Percentiles rank a stretch among this genome's conserved stretches.
These are phyloP conservation scores for Moxostoma hubbsi DNA, from an alignment of 2,797 vertebrate species.

Conservation along the genomic window DNA sequence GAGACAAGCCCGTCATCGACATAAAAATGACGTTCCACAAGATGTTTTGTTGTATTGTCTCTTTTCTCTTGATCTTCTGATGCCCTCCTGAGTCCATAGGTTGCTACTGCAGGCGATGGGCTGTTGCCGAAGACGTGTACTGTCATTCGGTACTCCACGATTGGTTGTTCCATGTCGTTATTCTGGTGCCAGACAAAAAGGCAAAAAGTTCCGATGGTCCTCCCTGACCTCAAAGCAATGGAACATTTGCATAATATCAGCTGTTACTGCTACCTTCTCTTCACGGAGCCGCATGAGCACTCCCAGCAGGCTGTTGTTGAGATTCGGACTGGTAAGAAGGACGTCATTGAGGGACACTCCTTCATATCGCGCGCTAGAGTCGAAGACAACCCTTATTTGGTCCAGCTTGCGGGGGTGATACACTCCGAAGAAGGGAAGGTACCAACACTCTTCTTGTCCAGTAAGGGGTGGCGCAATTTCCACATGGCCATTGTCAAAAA, in stretches of 20 bases:
- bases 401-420: no score
- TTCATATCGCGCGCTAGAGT: not conserved
- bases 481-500: no score
- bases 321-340: not conserved
- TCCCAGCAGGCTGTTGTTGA: not conserved
- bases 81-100: slow-evolving; percentile 26
- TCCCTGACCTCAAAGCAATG: not conserved
- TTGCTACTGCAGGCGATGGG: slow-evolving; percentile 48
- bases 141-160: slow-evolving; percentile 48
- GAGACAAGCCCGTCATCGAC: slow-evolving; percentile 33
- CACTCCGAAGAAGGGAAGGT: no score
- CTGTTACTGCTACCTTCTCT: not conserved
- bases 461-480: no score
- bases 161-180: slow-evolving; percentile 34
- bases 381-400: no score
- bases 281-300: not conserved
- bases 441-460: no score
- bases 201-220: not conserved
- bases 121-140: no score
- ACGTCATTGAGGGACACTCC: slow-evolving; percentile 4
- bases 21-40: no score
- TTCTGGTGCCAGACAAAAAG: slow-evolving; percentile 11
- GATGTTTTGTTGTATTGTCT: slow-evolving; percentile 32
- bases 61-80: slow-evolving; percentile 22
- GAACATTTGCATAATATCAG: not conserved